Percentiles rank a stretch among this genome's conserved stretches.
These are phyloP conservation scores for Brotula barbata DNA, from an alignment of 2,797 vertebrate species.

Conservation along the genomic window DNA sequence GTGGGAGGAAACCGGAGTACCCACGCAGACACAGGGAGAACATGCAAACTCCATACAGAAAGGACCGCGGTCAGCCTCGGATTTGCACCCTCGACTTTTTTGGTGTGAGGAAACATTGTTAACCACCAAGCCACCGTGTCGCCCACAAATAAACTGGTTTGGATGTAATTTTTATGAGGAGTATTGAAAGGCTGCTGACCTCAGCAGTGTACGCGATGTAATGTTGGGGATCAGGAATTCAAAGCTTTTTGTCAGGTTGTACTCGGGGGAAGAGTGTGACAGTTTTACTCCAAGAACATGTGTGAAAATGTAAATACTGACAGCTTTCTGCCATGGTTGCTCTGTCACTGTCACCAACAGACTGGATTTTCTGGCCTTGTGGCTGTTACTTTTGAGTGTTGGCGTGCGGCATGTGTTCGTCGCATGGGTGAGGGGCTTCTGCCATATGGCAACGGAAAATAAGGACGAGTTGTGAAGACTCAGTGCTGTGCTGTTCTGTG, in stretches of 20 bases:
- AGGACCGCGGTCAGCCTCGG: too few species aligned
- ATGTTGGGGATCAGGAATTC: background rate
- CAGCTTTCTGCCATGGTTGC: constrained; percentile 16
- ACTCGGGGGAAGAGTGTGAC: constrained; percentile 2
- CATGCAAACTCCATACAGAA: too few species aligned
- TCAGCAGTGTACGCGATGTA: background rate
- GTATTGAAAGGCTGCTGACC: constrained; percentile 1
- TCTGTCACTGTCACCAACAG: constrained; percentile 41
- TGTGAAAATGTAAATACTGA: constrained; percentile 26
- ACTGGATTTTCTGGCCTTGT: constrained; percentile 46
- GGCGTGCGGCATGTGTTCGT: constrained; percentile 63
- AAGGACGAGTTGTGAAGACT: constrained; percentile 43
- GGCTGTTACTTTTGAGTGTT: constrained; percentile 47
- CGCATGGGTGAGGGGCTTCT: constrained; percentile 57
- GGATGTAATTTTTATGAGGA: background rate
- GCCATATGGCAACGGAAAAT: constrained; percentile 51
- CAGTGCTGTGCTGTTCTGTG: constrained; percentile 4
- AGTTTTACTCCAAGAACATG: constrained; percentile 2
- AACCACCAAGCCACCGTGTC: too few species aligned
- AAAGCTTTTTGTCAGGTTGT: background rate
- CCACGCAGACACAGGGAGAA: too few species aligned
- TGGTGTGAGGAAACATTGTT: too few species aligned
- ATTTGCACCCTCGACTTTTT: too few species aligned
- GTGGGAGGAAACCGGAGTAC: too few species aligned
- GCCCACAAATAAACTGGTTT: too few species aligned